A percentile compares a stretch with the other conserved stretches of the same genome.
These are phyloP conservation scores for Dascillus cervinus DNA, from an alignment of 2,888 invertebrate genomes.

Conservation along the genomic window DNA sequence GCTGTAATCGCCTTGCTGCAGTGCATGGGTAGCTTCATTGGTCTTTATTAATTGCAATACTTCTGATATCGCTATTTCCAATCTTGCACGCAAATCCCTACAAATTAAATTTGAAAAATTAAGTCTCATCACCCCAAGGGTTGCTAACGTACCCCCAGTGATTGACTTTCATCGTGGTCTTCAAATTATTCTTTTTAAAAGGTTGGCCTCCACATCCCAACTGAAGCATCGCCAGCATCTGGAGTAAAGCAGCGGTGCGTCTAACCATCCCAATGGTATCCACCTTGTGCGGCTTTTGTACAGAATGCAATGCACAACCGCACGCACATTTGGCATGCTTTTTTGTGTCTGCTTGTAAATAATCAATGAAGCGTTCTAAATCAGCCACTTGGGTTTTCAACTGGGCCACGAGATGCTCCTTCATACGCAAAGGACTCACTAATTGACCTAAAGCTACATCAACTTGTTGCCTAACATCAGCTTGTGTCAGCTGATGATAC, in stretches of 20 bases:
- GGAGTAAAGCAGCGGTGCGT: conserved; percentile 80
- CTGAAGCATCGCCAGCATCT: conserved; percentile 88
- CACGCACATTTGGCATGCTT: conserved; percentile 40
- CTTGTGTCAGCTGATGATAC: conserved; percentile 62
- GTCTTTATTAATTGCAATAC: conserved; percentile 55
- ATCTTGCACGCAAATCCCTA: conserved; percentile 81
- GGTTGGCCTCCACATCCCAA: conserved; percentile 74
- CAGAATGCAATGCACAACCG: conserved; percentile 43
- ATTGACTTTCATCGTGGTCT: conserved; percentile 75
- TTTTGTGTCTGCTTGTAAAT: conserved; percentile 76
- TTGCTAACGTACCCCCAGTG: conserved; percentile 72
- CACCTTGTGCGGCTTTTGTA: conserved; percentile 37
- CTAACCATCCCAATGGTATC: conserved; percentile 73
- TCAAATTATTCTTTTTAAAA: conserved; percentile 72
- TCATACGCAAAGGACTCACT: conserved; percentile 89
- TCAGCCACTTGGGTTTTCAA: conserved; percentile 95
- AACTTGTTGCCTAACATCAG: conserved; percentile 81
- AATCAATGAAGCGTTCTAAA: conserved; percentile 92
- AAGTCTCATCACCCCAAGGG: too few species aligned
- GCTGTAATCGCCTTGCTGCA: conserved; percentile 46
- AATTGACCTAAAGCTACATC: conserved; percentile 86
- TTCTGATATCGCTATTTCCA: conserved; percentile 81
- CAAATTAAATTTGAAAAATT: conserved; percentile 18
- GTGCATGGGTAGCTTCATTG: conserved; percentile 41
- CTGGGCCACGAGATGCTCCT: conserved; percentile 92